Evolutionary conservation across 2,113 vertebrate species (phyloP).

Genomic region (Percina caprodes): DNA sequence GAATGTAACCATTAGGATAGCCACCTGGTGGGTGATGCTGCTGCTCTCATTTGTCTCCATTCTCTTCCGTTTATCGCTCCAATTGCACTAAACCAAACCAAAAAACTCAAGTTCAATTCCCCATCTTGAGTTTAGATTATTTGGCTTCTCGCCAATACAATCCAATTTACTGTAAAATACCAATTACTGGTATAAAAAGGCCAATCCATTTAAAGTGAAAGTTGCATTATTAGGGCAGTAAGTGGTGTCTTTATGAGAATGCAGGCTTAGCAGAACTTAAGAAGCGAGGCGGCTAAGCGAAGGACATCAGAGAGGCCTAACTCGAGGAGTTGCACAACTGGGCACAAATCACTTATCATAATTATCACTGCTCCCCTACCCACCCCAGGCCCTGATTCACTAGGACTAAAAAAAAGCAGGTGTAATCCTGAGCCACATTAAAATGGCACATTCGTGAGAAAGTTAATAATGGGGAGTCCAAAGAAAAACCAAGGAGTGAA

Average conservation of each 20-base stretch:
- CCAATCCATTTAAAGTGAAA: slow-evolving; percentile 45
- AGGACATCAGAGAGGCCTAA: slow-evolving; percentile 51
- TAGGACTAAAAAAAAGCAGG: slow-evolving; percentile 16
- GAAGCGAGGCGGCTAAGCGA: slow-evolving; percentile 57
- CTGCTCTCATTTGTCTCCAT: slow-evolving; percentile 23
- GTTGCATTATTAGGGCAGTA: slow-evolving; percentile 52
- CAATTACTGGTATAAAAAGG: slow-evolving; percentile 46
- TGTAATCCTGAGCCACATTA: slow-evolving; percentile 42
- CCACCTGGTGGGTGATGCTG: slow-evolving; percentile 53
- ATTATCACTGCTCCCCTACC: slow-evolving; percentile 57
- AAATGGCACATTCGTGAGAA: slow-evolving; percentile 67
- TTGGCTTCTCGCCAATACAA: slow-evolving; percentile 44
- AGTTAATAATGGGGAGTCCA: slow-evolving; percentile 62
- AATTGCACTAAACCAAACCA: slow-evolving; percentile 16
- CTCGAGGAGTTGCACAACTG: slow-evolving; percentile 56
- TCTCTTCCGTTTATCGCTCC: neutral
- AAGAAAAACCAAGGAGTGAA: slow-evolving; percentile 20
- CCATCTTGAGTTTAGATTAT: slow-evolving; percentile 41
- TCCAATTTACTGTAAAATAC: slow-evolving; percentile 65
- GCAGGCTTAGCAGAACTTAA: slow-evolving; percentile 68
- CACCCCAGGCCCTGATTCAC: slow-evolving; percentile 35
- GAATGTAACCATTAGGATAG: slow-evolving; percentile 43
- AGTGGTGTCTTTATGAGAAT: slow-evolving; percentile 59
- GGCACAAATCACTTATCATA: slow-evolving; percentile 74
- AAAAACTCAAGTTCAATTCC: slow-evolving; percentile 29